Evolutionary conservation across 2,797 vertebrate genomes (phyloP), one percentile per base, ranked within the genome.

Genomic region (Knipowitschia caucasica): DNA sequence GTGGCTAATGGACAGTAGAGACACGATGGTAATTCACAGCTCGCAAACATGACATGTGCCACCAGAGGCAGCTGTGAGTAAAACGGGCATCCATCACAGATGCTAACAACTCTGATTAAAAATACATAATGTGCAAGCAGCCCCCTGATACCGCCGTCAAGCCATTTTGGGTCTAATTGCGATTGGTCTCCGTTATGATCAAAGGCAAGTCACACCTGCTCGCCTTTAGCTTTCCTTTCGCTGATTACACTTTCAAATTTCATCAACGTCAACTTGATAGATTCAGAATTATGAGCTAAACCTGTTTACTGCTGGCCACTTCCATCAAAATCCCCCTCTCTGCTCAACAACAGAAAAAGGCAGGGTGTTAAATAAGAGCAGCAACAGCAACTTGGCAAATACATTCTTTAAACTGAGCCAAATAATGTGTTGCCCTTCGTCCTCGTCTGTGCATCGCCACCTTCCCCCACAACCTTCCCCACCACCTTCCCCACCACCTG

Each of bases 91-190:
- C 85, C 82, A 84, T 90, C 86, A 89, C 86, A 82, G 86, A 85
- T 84, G 88, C 86, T 89, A 89, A 90, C 88, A 86, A 86, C 85
- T 88, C 85, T 89, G 87, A 91, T 91, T 90, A 90, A 91, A 91
- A 91, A 90, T 86, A 89, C 86, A 90, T 90, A 87, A 87, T 89
- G 82, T 87, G 85, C 79, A 81, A 83, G 78, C 84, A 62, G 79
- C 85, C 86, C 86, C 85, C 84, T 70, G 82, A 82, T 89, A 73
- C 71, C 43, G 50, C 79, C 75, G 77, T 75, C 70, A 77, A 83
- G 81, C 87, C 83, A 82, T 87, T 90, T 86, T 83, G 78, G 86
- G 72, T 75, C 77, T 91, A 91, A 91, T 90, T 91, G 87, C 83
- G 85, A 87, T 86, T 82, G 86, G 88, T 88, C 86, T 83, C 84